A percentile compares a stretch with the other conserved stretches of the same genome.
These are phyloP conservation scores for Tangara arthus DNA, from an alignment of 2,797 vertebrate genomes.

Conservation along the genomic window DNA sequence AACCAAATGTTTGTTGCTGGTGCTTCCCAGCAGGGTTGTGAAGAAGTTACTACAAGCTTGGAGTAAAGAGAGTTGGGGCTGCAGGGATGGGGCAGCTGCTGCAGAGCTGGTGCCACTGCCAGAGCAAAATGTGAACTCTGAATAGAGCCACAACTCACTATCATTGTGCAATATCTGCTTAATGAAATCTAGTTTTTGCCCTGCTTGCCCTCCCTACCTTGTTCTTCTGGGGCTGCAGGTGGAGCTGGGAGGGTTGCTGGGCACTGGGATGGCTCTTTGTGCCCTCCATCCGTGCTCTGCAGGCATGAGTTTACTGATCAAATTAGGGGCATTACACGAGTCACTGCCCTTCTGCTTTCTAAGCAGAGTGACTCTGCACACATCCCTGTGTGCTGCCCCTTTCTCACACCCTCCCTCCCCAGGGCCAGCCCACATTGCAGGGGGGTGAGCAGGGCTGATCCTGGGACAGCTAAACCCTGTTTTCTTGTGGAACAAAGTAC, in stretches of 20 bases:
- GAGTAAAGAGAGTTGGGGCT: neutral
- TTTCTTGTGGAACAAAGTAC: neutral
- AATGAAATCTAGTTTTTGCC: neutral
- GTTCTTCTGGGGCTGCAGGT: neutral
- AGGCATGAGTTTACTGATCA: conserved; percentile 45
- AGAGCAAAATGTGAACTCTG: neutral
- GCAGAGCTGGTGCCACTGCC: accelerated
- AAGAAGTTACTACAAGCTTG: neutral
- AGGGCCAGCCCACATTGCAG: neutral
- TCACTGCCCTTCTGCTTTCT: conserved; percentile 46
- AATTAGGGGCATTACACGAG: conserved; percentile 38
- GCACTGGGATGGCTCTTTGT: neutral
- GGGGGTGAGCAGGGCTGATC: neutral
- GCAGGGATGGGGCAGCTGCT: neutral
- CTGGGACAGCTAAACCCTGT: neutral
- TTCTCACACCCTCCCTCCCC: neutral
- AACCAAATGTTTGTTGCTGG: neutral
- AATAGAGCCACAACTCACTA: accelerated
- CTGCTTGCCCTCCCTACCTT: neutral
- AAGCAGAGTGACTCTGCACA: conserved; percentile 40
- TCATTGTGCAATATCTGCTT: neutral
- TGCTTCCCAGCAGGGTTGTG: neutral
- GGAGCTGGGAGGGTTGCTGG: neutral
- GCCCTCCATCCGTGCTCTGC: neutral
- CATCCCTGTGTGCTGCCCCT: neutral